Conservation (phyloP, 2,888 invertebrate genomes). For the Drosophila longiperda region DNA sequence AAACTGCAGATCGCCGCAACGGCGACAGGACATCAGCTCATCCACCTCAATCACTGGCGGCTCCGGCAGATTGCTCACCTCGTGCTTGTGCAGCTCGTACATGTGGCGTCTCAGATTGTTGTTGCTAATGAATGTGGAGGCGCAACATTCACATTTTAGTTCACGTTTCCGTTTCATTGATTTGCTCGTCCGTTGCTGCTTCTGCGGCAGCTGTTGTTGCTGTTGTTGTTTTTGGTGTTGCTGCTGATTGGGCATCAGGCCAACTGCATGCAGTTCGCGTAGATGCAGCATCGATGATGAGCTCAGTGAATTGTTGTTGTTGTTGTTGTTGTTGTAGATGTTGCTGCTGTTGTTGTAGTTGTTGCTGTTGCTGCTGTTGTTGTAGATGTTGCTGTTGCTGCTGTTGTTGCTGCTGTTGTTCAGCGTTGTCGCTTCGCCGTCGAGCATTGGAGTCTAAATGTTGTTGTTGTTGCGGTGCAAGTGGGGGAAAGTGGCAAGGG, state of each 20-base stretch:
- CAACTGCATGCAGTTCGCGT: constrained; percentile 83
- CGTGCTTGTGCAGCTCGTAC: constrained; percentile 84
- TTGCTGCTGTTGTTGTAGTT: constrained; percentile 60
- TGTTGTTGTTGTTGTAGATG: constrained; percentile 72
- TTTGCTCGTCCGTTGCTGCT: constrained; percentile 58
- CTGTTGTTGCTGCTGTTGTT: constrained; percentile 61
- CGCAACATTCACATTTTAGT: constrained; percentile 84
- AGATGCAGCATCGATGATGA: constrained; percentile 77
- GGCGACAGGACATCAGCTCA: constrained; percentile 80
- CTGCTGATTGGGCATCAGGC: constrained; percentile 81
- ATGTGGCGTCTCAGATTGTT: constrained; percentile 85
- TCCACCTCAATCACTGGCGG: constrained; percentile 83
- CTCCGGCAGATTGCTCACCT: constrained; percentile 81
- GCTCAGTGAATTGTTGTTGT: constrained; percentile 68
- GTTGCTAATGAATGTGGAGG: constrained; percentile 84
- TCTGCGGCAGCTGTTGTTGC: constrained; percentile 51
- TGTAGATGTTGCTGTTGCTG: constrained; percentile 69
- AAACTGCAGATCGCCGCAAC: constrained; percentile 81
- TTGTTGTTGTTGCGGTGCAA: neutral
- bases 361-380: constrained; percentile 70
- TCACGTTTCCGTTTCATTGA: constrained; percentile 83
- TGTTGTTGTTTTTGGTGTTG: constrained; percentile 62
- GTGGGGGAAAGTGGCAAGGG: too few relatives aligned
- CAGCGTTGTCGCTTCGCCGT: constrained; percentile 72
- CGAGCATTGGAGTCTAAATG: constrained; percentile 62